Evolutionary conservation across 1,140 invertebrate genomes (phyloP).

Genomic region (Megalonaias nervosa): DNA sequence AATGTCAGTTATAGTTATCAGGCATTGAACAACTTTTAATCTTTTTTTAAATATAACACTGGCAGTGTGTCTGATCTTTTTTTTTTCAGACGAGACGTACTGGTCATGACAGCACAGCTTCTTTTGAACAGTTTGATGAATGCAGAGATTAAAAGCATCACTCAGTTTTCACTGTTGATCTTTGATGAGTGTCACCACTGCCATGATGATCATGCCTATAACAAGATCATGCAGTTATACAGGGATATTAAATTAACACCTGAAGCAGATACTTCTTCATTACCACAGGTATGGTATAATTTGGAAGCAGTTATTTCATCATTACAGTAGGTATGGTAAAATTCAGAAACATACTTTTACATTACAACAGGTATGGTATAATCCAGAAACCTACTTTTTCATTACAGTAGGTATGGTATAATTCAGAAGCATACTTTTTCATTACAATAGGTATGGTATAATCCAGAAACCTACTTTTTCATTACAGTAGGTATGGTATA

Average conservation of each 20-base stretch:
- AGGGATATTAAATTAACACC: slow-evolving; percentile 47
- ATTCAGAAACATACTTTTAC: too few relatives aligned
- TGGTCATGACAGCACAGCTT: slow-evolving; percentile 69
- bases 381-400: too few relatives aligned
- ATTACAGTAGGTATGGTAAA: too few relatives aligned
- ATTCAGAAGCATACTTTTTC: too few relatives aligned
- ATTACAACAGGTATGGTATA: too few relatives aligned
- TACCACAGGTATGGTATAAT: slow-evolving; percentile 22
- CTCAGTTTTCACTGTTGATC: slow-evolving; percentile 58
- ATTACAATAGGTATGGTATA: too few relatives aligned
- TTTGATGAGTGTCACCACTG: slow-evolving; percentile 72
- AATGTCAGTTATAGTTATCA: too few relatives aligned
- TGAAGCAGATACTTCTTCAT: neutral
- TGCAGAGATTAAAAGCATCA: slow-evolving; percentile 41
- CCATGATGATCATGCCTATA: slow-evolving; percentile 64
- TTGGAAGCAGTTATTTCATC: too few relatives aligned
- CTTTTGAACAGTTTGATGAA: slow-evolving; percentile 60
- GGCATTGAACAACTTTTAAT: too few relatives aligned
- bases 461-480: too few relatives aligned
- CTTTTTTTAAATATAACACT: too few relatives aligned
- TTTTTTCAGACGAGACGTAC: slow-evolving; percentile 46
- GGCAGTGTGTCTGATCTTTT: neutral
- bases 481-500: slow-evolving; percentile 20
- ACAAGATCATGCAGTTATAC: slow-evolving; percentile 64
- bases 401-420: slow-evolving; percentile 16